These are phyloP conservation scores for Sturnira hondurensis DNA, from an alignment of 2,113 vertebrate genomes.

Conservation along the genomic window DNA sequence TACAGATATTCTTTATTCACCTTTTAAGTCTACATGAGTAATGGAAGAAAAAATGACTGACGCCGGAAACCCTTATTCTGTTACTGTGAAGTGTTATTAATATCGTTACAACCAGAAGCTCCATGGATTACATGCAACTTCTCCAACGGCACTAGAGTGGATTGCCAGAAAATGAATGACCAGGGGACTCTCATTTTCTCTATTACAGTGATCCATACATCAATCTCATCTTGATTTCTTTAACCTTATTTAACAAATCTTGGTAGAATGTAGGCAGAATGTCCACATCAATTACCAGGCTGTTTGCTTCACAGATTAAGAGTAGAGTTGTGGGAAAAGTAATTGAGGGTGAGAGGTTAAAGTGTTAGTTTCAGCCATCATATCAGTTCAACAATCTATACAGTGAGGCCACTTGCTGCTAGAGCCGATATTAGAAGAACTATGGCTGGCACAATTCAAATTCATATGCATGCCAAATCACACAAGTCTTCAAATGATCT, in stretches of 20 bases:
- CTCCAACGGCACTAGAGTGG: background rate
- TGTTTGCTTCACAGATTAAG: conserved; percentile 32
- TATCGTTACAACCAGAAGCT: background rate
- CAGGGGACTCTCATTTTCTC: conserved; percentile 14
- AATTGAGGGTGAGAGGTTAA: background rate
- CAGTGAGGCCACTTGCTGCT: background rate
- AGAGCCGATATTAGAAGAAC: background rate
- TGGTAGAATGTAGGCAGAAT: background rate
- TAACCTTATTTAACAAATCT: conserved; percentile 46
- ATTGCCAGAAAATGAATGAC: conserved; percentile 32
- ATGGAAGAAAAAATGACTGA: background rate
- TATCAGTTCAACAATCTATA: background rate
- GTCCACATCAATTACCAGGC: conserved; percentile 1
- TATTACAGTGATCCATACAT: conserved; percentile 9
- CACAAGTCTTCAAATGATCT: background rate
- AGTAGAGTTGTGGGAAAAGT: conserved; percentile 14
- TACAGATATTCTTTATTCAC: background rate
- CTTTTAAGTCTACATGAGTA: background rate
- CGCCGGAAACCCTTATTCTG: background rate
- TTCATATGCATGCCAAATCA: background rate
- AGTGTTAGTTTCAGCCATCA: background rate
- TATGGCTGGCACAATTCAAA: background rate
- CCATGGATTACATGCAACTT: background rate
- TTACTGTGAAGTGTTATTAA: conserved; percentile 28
- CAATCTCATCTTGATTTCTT: conserved; percentile 45